Evolutionary conservation across 2,888 invertebrate species (phyloP).

Genomic region (Melipona beecheii): DNA sequence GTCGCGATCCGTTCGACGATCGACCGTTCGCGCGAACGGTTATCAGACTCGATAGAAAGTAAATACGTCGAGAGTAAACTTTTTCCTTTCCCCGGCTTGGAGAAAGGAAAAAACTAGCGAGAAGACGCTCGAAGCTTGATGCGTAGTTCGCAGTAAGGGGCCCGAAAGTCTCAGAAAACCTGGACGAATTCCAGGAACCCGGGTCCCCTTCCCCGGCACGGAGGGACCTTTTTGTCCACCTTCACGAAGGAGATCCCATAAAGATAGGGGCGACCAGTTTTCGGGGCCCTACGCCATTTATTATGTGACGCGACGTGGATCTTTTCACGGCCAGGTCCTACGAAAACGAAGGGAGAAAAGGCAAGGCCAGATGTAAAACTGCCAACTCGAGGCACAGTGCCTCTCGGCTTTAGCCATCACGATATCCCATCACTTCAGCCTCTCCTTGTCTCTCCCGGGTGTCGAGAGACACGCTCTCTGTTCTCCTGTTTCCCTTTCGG

Average conservation of each 20-base stretch:
- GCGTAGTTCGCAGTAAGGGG: conserved; percentile 74
- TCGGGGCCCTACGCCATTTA: conserved; percentile 76
- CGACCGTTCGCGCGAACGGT: neutral
- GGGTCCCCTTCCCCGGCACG: conserved; percentile 53
- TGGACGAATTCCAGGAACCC: conserved; percentile 78
- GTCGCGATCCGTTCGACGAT: conserved; percentile 7
- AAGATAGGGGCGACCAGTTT: conserved; percentile 80
- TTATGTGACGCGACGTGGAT: conserved; percentile 70
- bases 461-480: conserved; percentile 36
- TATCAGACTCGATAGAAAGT: no score
- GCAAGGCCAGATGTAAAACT: conserved; percentile 69
- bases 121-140: neutral
- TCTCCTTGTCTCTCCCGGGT: conserved; percentile 13
- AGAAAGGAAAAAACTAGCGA: neutral
- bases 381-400: conserved; percentile 14
- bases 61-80: neutral
- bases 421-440: conserved; percentile 15
- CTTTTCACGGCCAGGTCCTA: conserved; percentile 73
- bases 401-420: conserved; percentile 52
- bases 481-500: conserved; percentile 56
- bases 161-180: conserved; percentile 81
- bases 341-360: conserved; percentile 51
- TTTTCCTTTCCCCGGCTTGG: conserved; percentile 35
- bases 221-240: conserved; percentile 65
- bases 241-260: conserved; percentile 74